A percentile compares a stretch with the other conserved stretches of the same genome.
These are phyloP conservation scores for Archips xylosteana DNA, from an alignment of 2,888 invertebrate genomes.

Conservation along the genomic window DNA sequence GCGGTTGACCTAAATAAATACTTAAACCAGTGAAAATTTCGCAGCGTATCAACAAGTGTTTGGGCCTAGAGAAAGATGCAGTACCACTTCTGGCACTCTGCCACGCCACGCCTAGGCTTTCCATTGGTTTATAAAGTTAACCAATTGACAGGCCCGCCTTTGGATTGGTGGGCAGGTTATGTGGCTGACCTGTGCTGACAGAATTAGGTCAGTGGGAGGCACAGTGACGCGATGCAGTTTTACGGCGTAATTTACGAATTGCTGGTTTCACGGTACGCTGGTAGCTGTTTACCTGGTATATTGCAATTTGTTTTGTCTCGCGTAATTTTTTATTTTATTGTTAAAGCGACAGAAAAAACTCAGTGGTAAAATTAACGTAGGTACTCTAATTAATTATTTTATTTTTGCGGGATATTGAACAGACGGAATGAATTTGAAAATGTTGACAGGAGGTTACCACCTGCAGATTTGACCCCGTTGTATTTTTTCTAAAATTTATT, in stretches of 20 bases:
- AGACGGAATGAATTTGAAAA: too few relatives aligned
- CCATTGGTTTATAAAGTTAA: slow-evolving; percentile 42
- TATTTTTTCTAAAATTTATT: too few relatives aligned
- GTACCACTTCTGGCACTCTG: slow-evolving; percentile 28
- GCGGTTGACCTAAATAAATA: slow-evolving; percentile 36
- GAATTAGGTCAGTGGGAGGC: slow-evolving; percentile 35
- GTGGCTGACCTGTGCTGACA: slow-evolving; percentile 17
- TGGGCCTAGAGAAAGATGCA: slow-evolving; percentile 40
- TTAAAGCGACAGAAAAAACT: too few relatives aligned
- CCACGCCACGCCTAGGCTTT: slow-evolving; percentile 42
- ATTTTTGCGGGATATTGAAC: too few relatives aligned
- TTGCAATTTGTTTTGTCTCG: not conserved
- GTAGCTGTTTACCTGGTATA: not conserved
- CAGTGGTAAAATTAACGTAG: too few relatives aligned
- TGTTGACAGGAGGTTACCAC: too few relatives aligned
- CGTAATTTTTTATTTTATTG: not conserved
- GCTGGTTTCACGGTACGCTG: not conserved
- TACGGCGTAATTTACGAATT: not conserved
- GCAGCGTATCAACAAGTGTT: slow-evolving; percentile 39
- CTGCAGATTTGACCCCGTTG: too few relatives aligned
- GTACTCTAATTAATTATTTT: too few relatives aligned
- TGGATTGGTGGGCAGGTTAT: slow-evolving; percentile 40
- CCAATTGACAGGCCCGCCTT: slow-evolving; percentile 37
- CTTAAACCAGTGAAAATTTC: slow-evolving; percentile 38
- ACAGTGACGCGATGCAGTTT: slow-evolving; percentile 1